Base-by-base conservation (phyloP, 2,888 invertebrate genomes). In the Euplagia quadripunctaria region DNA sequence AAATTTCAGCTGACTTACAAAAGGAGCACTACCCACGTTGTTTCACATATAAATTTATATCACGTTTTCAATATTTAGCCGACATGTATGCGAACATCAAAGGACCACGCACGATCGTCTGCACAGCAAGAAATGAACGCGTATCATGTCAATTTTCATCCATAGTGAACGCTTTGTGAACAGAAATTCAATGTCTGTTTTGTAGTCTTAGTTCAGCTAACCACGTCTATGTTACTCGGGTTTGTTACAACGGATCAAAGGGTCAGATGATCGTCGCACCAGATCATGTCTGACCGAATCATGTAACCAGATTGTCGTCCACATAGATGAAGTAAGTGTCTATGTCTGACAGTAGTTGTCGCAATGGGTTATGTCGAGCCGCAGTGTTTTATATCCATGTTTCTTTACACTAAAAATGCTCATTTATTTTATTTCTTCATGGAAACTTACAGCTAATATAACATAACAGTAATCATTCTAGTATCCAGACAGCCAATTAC, bases 41-140 rank as follows among this genome's bases (percentile, higher is more conserved):
- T 72, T 71, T 74, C 82, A 81, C 76, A 77, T 70, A 70, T 58
- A 46, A 42, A 71, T 72, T 68, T 64, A 17, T 68, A 82, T 88
- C 88, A 88, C 88, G 87, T 87, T 84, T 88, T 85, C 85, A 86
- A 87, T 87, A 87, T 87, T 87, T 85, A 86, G 85, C 84, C 69
- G 85, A 82, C 82, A 84, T 88, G 86, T 85, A 75, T 83, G 81
- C 78, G 65, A 75, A 80, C 85, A 88, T 88, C 87, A 88, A 87
- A 87, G 78, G 79, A 74, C 76, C 75, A 82, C 79, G 80, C 82
- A 79, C 78, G 78, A 75, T n/a, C 68, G 76, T 84, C 81, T 82
- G 75, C 77, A 82, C 78, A 81, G 80, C 82, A 74, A 82, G 74
- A 82, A 85, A 85, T 77, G 79, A 85, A 80, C 81, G 80, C 80